Conservation (phyloP, 2,797 vertebrate genomes). For the Myotis myotis region DNA sequence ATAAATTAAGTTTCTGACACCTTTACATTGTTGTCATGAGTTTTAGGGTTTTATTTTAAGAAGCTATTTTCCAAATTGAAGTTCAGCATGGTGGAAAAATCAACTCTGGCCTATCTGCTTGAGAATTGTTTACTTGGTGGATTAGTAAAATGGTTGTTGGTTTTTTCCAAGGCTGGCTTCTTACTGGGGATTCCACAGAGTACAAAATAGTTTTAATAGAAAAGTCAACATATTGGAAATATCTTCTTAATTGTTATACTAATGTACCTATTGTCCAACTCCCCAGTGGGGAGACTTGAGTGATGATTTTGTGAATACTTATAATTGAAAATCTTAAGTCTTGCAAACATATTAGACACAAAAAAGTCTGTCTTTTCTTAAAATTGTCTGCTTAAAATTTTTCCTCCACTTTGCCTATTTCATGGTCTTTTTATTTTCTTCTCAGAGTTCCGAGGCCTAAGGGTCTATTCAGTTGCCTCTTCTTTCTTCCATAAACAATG, state of each 20-base stretch:
- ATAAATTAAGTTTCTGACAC: constrained; percentile 25
- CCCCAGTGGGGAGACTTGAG: neutral
- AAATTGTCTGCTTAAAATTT: neutral
- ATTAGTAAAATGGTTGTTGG: neutral
- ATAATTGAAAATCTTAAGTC: constrained; percentile 7
- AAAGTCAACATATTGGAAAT: constrained; percentile 11
- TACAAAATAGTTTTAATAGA: constrained; percentile 31
- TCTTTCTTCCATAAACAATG: neutral
- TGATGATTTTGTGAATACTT: neutral
- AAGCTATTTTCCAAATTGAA: constrained; percentile 20
- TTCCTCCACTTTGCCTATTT: neutral
- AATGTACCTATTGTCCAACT: neutral
- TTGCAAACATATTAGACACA: neutral
- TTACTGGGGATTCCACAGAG: neutral
- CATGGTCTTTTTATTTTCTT: neutral
- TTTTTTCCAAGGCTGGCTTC: constrained; percentile 45
- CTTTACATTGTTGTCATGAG: constrained; percentile 10
- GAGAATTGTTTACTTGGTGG: neutral
- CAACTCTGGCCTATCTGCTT: neutral
- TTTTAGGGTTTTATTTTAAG: constrained; percentile 37
- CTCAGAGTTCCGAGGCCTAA: neutral
- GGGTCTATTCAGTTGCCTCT: neutral
- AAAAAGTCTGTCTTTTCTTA: neutral
- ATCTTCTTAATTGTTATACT: neutral
- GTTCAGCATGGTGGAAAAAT: neutral